Base-by-base conservation (phyloP, 2,888 invertebrate species). In the Masnerella sp. region DNA sequence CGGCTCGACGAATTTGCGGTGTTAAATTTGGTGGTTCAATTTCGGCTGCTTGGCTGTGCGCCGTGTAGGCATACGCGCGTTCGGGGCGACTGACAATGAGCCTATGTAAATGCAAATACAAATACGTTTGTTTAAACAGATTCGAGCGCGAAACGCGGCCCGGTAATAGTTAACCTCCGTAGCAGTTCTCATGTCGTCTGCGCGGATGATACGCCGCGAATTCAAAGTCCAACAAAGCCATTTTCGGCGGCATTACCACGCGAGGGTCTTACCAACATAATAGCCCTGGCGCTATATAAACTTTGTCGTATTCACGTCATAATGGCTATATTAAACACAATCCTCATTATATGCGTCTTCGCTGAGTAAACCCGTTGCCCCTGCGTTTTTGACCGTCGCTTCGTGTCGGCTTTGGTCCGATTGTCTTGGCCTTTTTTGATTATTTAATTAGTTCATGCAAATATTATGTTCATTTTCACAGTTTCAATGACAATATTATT, bases 51-150 rank as follows among this genome's bases (percentile, higher is more conserved):
- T 59, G 59, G 36, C 34, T 40, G 45, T 42, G 51, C 42, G 42
- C 22, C 58, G 59, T 59, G 62, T 74, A 74, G 68, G 74, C 69
- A 74, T 59, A 74, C 54, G 32, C 73, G 67, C 47, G 36, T 59
- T 38, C 61, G 74, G 25, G 64, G 54, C 56, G 52, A 64, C 73
- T 74, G 74, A 69, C 74, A 69, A 74, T 74, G 74, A 78, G 74
- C 75, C 78, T 78, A 80, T 82, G 79, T 81, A 81, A 81, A 81
- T 80, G 80, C 81, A 80, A 79, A 79, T 80, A 80, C 78, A 81
- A 78, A 79, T 81, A 79, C 80, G 77, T 81, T 81, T 81, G 69
- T 69, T 74, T 70, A 74, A 74, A 74, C 65, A 74, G 65, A 65
- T 42, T 52, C 59, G 58, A 56, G 58, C 68, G 59, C 64, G 69